These are phyloP conservation scores for Miichthys miiuy DNA, from an alignment of 2,797 vertebrate species.

Conservation along the genomic window DNA sequence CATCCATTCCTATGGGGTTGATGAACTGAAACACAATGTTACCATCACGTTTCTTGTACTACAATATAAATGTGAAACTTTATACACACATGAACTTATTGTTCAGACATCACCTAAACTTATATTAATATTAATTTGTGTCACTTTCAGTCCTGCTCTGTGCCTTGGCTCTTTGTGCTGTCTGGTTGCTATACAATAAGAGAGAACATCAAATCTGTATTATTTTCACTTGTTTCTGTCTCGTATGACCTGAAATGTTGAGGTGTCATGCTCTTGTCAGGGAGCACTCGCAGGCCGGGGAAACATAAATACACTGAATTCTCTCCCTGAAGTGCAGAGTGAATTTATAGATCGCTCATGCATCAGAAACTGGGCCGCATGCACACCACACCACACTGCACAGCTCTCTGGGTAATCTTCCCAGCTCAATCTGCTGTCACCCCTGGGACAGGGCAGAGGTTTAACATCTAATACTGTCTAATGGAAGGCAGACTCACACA, in stretches of 20 bases:
- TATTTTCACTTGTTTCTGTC: conserved; percentile 9
- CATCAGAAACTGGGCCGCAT: conserved; percentile 66
- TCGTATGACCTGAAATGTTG: conserved; percentile 19
- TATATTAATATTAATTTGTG: not conserved
- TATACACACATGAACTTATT: not conserved
- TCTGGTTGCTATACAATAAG: not conserved
- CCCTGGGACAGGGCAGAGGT: conserved; percentile 48
- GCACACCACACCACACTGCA: conserved; percentile 37
- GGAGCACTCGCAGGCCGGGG: conserved; percentile 7
- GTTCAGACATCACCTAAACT: not conserved
- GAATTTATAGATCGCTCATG: conserved; percentile 66
- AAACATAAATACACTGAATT: conserved; percentile 30
- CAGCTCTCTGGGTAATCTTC: conserved; percentile 48
- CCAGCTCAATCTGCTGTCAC: conserved; percentile 52
- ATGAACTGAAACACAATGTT: not conserved
- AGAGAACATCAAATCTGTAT: not conserved
- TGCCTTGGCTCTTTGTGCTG: not conserved
- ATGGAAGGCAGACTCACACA: conserved; percentile 32
- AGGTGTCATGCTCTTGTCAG: conserved; percentile 13
- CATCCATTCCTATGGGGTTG: not conserved
- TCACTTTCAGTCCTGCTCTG: not conserved
- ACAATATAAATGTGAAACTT: not conserved
- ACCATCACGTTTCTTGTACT: no score
- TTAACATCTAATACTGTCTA: conserved; percentile 52
- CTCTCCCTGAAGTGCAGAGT: conserved; percentile 34